Percentiles rank a stretch among this genome's conserved stretches.
Conservation (phyloP, 2,888 invertebrate species). For the Clanis bilineata region DNA sequence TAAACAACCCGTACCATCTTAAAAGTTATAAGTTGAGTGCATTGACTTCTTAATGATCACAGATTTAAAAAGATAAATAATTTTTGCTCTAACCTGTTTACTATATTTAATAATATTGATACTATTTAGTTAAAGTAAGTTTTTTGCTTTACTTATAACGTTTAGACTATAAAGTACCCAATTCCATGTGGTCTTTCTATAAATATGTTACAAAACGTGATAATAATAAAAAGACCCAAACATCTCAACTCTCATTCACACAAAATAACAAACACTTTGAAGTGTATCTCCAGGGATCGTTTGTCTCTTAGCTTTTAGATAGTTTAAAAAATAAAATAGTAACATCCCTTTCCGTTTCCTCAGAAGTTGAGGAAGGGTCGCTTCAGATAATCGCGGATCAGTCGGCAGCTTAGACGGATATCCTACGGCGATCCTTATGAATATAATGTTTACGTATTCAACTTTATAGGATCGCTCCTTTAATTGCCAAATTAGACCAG, state of each 20-base stretch:
- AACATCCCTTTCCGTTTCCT: slow-evolving; percentile 63
- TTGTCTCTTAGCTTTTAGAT: slow-evolving; percentile 37
- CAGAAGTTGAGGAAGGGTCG: slow-evolving; percentile 31
- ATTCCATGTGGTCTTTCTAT: not conserved
- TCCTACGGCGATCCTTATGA: slow-evolving; percentile 37
- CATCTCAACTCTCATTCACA: slow-evolving; percentile 41
- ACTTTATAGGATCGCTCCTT: no score
- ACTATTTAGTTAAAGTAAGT: no score
- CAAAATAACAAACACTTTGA: slow-evolving; percentile 46
- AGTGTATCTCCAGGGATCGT: slow-evolving; percentile 40
- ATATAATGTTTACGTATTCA: slow-evolving; percentile 26
- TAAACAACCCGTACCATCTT: not conserved
- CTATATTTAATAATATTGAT: not conserved
- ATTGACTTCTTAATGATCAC: not conserved
- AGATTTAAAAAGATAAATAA: not conserved
- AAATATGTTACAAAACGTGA: not conserved
- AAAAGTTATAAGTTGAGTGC: not conserved
- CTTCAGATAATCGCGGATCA: slow-evolving; percentile 54
- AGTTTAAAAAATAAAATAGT: slow-evolving; percentile 49
- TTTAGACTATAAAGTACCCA: not conserved
- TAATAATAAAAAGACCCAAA: slow-evolving; percentile 25
- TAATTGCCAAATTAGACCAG: no score
- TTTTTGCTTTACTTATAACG: not conserved
- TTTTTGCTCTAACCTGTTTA: not conserved
- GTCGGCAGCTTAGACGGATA: slow-evolving; percentile 50